These are phyloP conservation scores for Notarius lentiginosus DNA, from an alignment of 2,113 vertebrate genomes.

Conservation along the genomic window DNA sequence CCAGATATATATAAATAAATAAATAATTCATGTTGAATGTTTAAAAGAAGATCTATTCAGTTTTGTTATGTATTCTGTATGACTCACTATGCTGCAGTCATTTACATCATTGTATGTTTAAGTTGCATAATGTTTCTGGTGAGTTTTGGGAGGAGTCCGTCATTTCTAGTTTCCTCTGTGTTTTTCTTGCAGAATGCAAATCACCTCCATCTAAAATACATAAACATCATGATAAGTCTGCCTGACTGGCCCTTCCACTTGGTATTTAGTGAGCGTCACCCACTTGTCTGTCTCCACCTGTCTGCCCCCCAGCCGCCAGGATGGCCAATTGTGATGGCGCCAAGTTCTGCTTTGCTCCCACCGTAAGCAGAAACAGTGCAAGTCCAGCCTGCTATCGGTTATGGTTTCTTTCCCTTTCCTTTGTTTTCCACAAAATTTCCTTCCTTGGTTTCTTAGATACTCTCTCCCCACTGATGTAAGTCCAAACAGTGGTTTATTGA, in stretches of 20 bases:
- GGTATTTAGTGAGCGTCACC: slow-evolving; percentile 68
- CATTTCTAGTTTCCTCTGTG: slow-evolving; percentile 56
- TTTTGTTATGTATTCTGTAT: not conserved
- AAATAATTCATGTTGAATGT: not conserved
- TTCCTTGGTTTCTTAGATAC: slow-evolving; percentile 83
- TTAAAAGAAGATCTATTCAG: not conserved
- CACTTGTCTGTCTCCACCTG: slow-evolving; percentile 66
- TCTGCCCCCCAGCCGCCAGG: slow-evolving; percentile 70
- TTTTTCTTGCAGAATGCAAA: slow-evolving; percentile 67
- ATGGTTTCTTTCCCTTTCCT: slow-evolving; percentile 81
- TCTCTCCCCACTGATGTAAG: slow-evolving; percentile 79
- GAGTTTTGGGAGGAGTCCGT: slow-evolving; percentile 54
- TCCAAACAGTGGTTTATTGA: slow-evolving; percentile 80
- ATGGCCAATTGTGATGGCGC: slow-evolving; percentile 75
- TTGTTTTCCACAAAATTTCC: slow-evolving; percentile 80
- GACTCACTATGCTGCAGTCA: not conserved
- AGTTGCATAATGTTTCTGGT: slow-evolving; percentile 56
- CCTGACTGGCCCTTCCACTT: slow-evolving; percentile 60
- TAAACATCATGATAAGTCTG: slow-evolving; percentile 65
- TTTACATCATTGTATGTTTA: slow-evolving; percentile 23
- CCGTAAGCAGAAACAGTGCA: slow-evolving; percentile 75
- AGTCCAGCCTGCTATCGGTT: slow-evolving; percentile 73
- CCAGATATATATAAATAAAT: not conserved
- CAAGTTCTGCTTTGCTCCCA: slow-evolving; percentile 67
- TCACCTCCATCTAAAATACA: slow-evolving; percentile 71